These are phyloP conservation scores for Molorchus minor DNA, from an alignment of 2,888 invertebrate species.

Conservation along the genomic window DNA sequence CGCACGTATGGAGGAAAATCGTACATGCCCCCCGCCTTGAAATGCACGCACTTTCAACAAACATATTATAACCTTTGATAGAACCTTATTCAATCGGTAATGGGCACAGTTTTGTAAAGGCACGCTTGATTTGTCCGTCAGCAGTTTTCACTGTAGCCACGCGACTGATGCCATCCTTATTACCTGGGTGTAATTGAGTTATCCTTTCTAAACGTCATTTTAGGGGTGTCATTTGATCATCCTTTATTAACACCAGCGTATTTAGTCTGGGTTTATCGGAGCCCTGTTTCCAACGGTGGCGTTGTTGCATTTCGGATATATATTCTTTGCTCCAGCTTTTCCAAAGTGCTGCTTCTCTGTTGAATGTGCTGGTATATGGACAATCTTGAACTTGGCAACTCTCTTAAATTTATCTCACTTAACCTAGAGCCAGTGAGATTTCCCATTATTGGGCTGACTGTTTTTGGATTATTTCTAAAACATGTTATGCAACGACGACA, in stretches of 20 bases:
- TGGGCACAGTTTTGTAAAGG: slow-evolving; percentile 1
- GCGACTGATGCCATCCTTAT: neutral
- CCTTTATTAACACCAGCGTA: neutral
- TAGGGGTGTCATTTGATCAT: neutral
- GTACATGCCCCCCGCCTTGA: neutral
- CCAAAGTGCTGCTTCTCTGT: neutral
- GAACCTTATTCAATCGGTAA: neutral
- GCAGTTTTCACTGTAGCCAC: neutral
- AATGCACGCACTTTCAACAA: neutral
- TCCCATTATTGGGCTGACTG: slow-evolving; percentile 28
- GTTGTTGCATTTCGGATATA: neutral
- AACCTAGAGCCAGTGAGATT: slow-evolving; percentile 27
- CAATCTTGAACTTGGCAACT: neutral
- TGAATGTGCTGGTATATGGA: neutral
- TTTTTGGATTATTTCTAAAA: slow-evolving; percentile 19
- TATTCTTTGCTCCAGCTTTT: neutral
- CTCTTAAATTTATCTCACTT: neutral
- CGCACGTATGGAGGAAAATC: too few species aligned
- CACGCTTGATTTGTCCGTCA: neutral
- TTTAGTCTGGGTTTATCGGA: neutral
- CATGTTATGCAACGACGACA: slow-evolving; percentile 29
- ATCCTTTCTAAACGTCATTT: neutral
- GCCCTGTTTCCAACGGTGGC: neutral
- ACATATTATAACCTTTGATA: neutral
- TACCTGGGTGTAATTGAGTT: neutral